phyloP scores from a whole-genome alignment of 2,113 vertebrate species.

The Coracopsis vasa region DNA sequence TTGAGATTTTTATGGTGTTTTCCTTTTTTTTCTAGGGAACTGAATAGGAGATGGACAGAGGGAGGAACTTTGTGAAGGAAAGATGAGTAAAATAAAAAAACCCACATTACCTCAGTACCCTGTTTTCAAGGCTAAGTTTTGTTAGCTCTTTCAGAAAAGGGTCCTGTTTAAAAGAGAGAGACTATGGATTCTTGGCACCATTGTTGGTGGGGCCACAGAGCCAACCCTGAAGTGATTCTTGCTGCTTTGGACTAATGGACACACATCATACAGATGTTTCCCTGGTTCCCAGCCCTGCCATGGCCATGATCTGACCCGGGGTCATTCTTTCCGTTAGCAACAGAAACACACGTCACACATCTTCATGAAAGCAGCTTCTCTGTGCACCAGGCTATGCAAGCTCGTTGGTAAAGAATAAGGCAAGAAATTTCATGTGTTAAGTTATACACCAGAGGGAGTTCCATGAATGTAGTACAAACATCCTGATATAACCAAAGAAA shows the following conservation, averaged over 20 bases:
- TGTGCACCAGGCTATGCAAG: neutral
- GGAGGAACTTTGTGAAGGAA: neutral
- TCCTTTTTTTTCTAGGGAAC: neutral
- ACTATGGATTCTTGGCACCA: neutral
- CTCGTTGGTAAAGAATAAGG: conserved; percentile 47
- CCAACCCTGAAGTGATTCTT: neutral
- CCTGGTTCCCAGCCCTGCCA: neutral
- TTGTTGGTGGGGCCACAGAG: neutral
- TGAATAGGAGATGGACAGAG: neutral
- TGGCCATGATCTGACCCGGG: neutral
- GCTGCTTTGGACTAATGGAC: conserved; percentile 16
- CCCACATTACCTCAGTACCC: neutral
- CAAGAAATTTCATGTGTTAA: conserved; percentile 72
- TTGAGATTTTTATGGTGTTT: neutral
- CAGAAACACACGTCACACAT: conserved; percentile 37
- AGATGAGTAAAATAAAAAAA: neutral
- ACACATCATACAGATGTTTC: neutral
- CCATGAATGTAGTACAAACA: conserved; percentile 74
- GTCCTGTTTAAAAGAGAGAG: neutral
- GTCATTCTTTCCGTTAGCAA: conserved; percentile 53
- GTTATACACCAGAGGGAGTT: conserved; percentile 80
- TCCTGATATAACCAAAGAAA: conserved; percentile 67
- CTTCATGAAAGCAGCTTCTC: conserved; percentile 51
- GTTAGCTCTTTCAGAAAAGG: neutral
- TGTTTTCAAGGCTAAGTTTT: neutral